A percentile compares a stretch with the other conserved stretches of the same genome.
These are phyloP conservation scores for Isotomurus palustris DNA, from an alignment of 2,888 invertebrate species.

Conservation along the genomic window DNA sequence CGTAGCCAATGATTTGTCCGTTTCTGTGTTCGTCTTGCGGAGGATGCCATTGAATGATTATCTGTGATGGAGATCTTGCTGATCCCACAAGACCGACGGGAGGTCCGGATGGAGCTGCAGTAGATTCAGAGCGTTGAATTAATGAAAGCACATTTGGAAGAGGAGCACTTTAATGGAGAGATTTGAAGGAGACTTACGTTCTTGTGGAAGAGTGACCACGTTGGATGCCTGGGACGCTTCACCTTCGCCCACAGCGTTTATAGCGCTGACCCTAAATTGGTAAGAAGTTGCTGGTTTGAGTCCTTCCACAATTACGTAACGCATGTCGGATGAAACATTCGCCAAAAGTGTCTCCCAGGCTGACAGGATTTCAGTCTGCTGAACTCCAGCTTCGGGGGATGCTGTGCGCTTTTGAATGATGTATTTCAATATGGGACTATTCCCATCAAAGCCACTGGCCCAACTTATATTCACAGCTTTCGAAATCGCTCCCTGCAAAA, in stretches of 20 bases:
- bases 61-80: conserved; percentile 87
- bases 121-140: neutral
- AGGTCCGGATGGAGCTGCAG: conserved; percentile 87
- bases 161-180: too few species aligned
- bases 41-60: conserved; percentile 92
- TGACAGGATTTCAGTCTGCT: conserved; percentile 30
- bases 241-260: conserved; percentile 94
- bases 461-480: conserved; percentile 83
- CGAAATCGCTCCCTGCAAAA: conserved; percentile 49
- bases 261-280: conserved; percentile 93
- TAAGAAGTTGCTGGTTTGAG: conserved; percentile 92
- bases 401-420: conserved; percentile 87
- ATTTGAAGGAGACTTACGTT: conserved; percentile 73
- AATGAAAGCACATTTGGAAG: neutral
- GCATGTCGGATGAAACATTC: conserved; percentile 73
- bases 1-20: conserved; percentile 89
- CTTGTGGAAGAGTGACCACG: conserved; percentile 86
- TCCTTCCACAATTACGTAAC: conserved; percentile 74
- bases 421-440: conserved; percentile 88
- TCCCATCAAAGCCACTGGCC: conserved; percentile 95
- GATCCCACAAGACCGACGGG: conserved; percentile 92
- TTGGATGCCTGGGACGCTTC: conserved; percentile 84
- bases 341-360: conserved; percentile 78
- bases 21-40: conserved; percentile 92
- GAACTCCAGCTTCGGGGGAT: conserved; percentile 52